Evolutionary conservation across 23 tunicate species (phyloP), one percentile per base, ranked within the genome.

Genomic region (Ciona savignyi): DNA sequence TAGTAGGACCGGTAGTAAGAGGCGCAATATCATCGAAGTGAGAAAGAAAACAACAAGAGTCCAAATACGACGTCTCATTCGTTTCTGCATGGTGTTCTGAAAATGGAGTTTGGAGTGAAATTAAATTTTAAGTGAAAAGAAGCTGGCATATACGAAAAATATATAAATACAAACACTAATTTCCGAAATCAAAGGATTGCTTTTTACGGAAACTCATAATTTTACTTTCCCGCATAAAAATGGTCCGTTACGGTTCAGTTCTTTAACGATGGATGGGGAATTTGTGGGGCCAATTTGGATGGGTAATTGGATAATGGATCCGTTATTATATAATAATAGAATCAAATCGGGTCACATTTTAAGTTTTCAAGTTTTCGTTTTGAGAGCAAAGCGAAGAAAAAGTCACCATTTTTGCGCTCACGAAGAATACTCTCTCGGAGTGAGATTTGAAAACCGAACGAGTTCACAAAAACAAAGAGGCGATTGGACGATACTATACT

Each of bases 1-100:
- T 56, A 75, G 33, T 0, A 24, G 0, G 3, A 82, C 0, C 0
- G 80, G 80, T 34, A 75, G 42, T 25, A 29, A 30, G 33, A 81
- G 35, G 2, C 78, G 73, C 4, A 73, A 21, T 1, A 71, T 33
- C 49, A 79, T 62, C 56, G 56, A 42, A 15, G 28, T 25, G 24
- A 63, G 28, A 23, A 63, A 63, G 28, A 63, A 9, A 4, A 25
- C 15, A 9, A 11, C 26, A 9, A 70, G 22, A 33, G 3, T 9
- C 67, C 35, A 21, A 19, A 70, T 6, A 24, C 74, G 70, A 24
- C 30, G 3, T 29, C 70, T 51, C 3, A 70, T 51, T 2, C 51
- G 1, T 4, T 32, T 70, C 24, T 24, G 33, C 48, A 2, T 70
- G n/a, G 74, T 51, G 33, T 70, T 51, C 74, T 70, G 25, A 32